phyloP scores from a whole-genome alignment of 2,113 vertebrate genomes.

The Lota lota region DNA sequence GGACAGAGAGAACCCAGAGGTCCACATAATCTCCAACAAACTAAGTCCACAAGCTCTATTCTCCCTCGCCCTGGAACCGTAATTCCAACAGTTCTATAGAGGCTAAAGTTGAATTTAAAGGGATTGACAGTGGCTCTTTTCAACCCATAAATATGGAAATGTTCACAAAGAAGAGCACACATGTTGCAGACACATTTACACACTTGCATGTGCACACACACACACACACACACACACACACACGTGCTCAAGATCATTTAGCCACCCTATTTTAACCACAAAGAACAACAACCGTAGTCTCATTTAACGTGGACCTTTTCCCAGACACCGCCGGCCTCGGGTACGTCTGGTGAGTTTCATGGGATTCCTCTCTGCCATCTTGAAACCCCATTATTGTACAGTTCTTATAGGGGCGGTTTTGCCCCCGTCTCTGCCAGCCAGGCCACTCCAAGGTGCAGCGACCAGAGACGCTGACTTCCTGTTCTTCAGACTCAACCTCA shows the following conservation, averaged over 20 bases:
- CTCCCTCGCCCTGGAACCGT: slow-evolving; percentile 49
- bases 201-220: too few species aligned
- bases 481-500: slow-evolving; percentile 67
- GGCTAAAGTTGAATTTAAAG: slow-evolving; percentile 68
- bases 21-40: slow-evolving; percentile 30
- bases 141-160: slow-evolving; percentile 58
- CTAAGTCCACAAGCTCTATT: slow-evolving; percentile 34
- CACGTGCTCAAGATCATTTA: slow-evolving; percentile 41
- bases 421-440: slow-evolving; percentile 62
- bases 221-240: not conserved
- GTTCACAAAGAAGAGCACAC: slow-evolving; percentile 38
- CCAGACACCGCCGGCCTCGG: slow-evolving; percentile 36
- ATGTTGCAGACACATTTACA: too few species aligned
- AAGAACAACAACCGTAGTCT: slow-evolving; percentile 41
- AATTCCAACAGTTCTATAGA: slow-evolving; percentile 66
- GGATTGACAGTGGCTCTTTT: slow-evolving; percentile 71
- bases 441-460: slow-evolving; percentile 58
- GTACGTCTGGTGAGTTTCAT: slow-evolving; percentile 54
- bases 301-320: slow-evolving; percentile 51
- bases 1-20: slow-evolving; percentile 39
- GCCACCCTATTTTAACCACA: slow-evolving; percentile 51
- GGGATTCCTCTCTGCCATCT: slow-evolving; percentile 68
- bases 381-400: slow-evolving; percentile 65
- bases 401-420: slow-evolving; percentile 42
- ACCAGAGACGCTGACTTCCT: slow-evolving; percentile 61